Base-by-base conservation (phyloP, 2,797 vertebrate genomes). In the Microctenopoma lineatum region DNA sequence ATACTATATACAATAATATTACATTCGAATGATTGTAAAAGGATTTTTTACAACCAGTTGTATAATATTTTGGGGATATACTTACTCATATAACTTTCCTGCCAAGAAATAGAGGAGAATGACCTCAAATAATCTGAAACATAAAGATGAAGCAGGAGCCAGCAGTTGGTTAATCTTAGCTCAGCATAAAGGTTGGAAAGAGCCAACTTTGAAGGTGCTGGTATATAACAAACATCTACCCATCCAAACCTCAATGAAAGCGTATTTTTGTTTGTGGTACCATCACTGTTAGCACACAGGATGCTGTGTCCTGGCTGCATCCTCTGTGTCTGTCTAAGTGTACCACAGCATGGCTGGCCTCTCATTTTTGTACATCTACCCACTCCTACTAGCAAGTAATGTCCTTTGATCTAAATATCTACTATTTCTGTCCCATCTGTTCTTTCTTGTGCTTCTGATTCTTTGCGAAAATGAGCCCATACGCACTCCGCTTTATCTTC, bases 401-500 rank as follows among this genome's bases (percentile, higher is more conserved):
- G 36, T 26, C 13, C 48, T 81, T 74, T 76, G 66, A 81, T 70
- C 36, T 47, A 1, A 25, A 41, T 12, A 56, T 70, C 27, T 7
- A 50, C 66, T 69, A 10, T 75, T 66, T 64, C 34, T 46, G 32
- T 45, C 55, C 11, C 52, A 7, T 67, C 53, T 38, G 54, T 56
- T 68, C 39, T 66, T 16, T 59, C 64, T 45, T 46, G 60, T 58
- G 13, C 38, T 71, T 69, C 42, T 48, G 39, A 63, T 36, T 75
- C 46, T 56, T 61, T 36, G 39, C 51, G 41, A 74, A 58, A 66
- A 59, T 44, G 21, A 78, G 56, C 29, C 61, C 52, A 45, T 41
- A 71, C 67, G 79, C 71, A 73, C 62, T 53, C 65, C 56, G 38
- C 79, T 88, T 77, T 51, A 80, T 86, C 71, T 59, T 65, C 52